Conservation (phyloP, 2,113 vertebrate species). For the Perca schrenkii region DNA sequence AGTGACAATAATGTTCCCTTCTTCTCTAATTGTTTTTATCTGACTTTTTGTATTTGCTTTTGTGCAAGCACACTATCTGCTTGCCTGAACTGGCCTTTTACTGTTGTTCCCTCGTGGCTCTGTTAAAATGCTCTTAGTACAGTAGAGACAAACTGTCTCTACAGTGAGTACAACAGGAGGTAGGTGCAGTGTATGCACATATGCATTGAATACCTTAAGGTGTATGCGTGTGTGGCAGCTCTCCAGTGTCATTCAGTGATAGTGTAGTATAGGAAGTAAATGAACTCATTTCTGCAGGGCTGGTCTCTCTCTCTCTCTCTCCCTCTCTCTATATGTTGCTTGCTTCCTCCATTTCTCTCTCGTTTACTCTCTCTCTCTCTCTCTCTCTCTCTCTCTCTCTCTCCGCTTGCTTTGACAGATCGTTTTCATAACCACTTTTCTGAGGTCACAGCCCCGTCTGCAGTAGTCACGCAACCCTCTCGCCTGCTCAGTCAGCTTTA, state of each 20-base stretch:
- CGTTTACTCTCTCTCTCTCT: conserved; percentile 74
- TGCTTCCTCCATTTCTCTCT: conserved; percentile 68
- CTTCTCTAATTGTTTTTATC: conserved; percentile 9
- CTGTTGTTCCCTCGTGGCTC: conserved; percentile 31
- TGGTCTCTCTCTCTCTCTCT: conserved; percentile 81
- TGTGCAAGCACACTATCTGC: conserved; percentile 20
- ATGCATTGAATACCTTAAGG: conserved; percentile 21
- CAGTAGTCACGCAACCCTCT: conserved; percentile 92
- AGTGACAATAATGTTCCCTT: conserved; percentile 47
- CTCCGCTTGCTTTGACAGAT: conserved; percentile 87
- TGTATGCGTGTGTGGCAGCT: conserved; percentile 13
- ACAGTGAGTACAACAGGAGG: not conserved
- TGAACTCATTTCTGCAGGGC: conserved; percentile 83
- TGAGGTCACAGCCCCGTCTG: conserved; percentile 90
- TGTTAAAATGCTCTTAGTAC: not conserved
- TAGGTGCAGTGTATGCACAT: conserved; percentile 1
- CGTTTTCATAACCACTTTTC: conserved; percentile 93
- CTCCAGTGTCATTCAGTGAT: conserved; percentile 33
- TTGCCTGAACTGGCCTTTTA: conserved; percentile 22
- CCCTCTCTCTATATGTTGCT: conserved; percentile 69
- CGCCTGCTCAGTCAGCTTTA: conserved; percentile 83
- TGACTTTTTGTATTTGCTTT: conserved; percentile 20
- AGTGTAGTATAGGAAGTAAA: conserved; percentile 61
- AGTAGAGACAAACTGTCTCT: not conserved
- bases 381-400: conserved; percentile 78